A percentile compares a stretch with the other conserved stretches of the same genome.
phyloP scores from a whole-genome alignment of 2,888 invertebrate genomes.

The Caenorhabditis becei region DNA sequence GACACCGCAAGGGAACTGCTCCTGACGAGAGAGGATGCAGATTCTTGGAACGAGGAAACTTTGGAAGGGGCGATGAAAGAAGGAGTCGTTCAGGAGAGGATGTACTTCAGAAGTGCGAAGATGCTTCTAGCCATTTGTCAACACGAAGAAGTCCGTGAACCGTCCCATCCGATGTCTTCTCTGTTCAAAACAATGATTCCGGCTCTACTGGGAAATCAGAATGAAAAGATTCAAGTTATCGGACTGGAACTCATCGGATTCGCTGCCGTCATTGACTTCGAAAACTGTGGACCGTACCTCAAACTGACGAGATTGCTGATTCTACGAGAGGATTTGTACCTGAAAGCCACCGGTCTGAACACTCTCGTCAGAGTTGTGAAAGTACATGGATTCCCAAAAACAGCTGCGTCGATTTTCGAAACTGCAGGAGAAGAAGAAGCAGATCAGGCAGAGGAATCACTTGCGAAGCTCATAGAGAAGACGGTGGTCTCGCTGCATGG shows the following conservation, averaged over 20 bases:
- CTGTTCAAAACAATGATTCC: slow-evolving; percentile 51
- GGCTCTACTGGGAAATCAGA: slow-evolving; percentile 27
- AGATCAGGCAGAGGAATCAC: slow-evolving; percentile 8
- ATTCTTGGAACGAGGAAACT: background rate
- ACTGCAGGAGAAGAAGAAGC: background rate
- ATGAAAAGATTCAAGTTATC: slow-evolving; percentile 27
- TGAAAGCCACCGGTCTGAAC: slow-evolving; percentile 34
- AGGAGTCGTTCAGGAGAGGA: slow-evolving; percentile 1
- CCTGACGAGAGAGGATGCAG: background rate
- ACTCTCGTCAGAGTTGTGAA: slow-evolving; percentile 34
- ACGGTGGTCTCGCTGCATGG: slow-evolving; percentile 22
- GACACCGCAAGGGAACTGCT: slow-evolving; percentile 21
- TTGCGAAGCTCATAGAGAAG: slow-evolving; percentile 34
- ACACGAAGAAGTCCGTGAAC: slow-evolving; percentile 30
- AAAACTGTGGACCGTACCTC: slow-evolving; percentile 40
- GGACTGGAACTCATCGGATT: slow-evolving; percentile 55
- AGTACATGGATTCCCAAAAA: slow-evolving; percentile 27
- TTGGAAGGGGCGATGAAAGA: slow-evolving; percentile 26
- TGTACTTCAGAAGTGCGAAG: slow-evolving; percentile 34
- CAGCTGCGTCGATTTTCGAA: slow-evolving; percentile 21
- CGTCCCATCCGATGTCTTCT: slow-evolving; percentile 20
- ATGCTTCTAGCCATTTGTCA: slow-evolving; percentile 48
- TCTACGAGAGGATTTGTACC: slow-evolving; percentile 20
- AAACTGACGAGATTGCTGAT: slow-evolving; percentile 33
- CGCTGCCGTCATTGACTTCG: slow-evolving; percentile 49